Conservation (phyloP, 2,113 vertebrate species). For the Toxostoma redivivum region DNA sequence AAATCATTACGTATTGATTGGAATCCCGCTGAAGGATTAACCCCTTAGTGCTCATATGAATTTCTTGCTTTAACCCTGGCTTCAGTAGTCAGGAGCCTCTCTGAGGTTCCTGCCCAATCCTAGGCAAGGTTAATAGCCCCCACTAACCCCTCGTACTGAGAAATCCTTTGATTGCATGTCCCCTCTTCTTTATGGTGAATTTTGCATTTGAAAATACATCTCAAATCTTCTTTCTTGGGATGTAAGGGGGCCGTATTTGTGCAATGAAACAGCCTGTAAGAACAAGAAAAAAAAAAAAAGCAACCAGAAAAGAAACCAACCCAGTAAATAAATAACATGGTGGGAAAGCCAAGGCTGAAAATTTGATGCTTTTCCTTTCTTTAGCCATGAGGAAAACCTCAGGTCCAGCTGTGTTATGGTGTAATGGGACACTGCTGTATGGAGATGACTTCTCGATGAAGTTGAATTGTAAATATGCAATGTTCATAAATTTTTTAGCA, state of each 20-base stretch:
- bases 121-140: not conserved
- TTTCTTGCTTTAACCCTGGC: not conserved
- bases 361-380: not conserved
- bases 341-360: not conserved
- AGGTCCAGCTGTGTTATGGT: not conserved
- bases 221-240: not conserved
- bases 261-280: not conserved
- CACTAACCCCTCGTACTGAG: not conserved
- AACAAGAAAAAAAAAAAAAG: not conserved
- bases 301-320: not conserved
- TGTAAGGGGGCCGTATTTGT: not conserved
- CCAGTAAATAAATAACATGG: conserved; percentile 3
- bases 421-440: not conserved
- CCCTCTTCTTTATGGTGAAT: not conserved
- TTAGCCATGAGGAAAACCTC: not conserved
- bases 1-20: conserved; percentile 86
- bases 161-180: not conserved
- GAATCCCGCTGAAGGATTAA: conserved; percentile 66
- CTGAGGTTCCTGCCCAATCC: not conserved
- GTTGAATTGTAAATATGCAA: conserved; percentile 8
- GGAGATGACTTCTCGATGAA: conserved; percentile 11
- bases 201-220: not conserved
- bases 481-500: conserved; percentile 58
- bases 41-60: conserved; percentile 10
- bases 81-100: not conserved